Conservation (phyloP, 2,113 vertebrate species). For the Plecturocebus donacophilus region DNA sequence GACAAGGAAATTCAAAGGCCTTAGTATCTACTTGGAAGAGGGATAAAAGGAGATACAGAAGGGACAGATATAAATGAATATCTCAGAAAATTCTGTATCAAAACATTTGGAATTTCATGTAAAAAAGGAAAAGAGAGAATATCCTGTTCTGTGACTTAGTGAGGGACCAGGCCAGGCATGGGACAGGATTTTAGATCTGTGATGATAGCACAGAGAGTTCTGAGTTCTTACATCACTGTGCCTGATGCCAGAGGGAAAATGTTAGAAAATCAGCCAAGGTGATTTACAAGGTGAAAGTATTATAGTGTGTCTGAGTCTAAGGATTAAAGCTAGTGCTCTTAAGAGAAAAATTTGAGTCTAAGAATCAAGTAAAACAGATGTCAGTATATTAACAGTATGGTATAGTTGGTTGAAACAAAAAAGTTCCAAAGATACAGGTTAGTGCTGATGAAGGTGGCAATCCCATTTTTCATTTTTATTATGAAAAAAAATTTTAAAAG, state of each 20-base stretch:
- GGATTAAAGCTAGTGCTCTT: background rate
- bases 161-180: fast-evolving
- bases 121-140: background rate
- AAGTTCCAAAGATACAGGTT: background rate
- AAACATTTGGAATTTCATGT: background rate
- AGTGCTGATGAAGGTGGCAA: background rate
- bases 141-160: too few relatives aligned
- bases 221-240: background rate
- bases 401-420: background rate
- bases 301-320: background rate
- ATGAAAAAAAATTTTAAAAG: background rate
- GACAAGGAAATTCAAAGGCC: background rate
- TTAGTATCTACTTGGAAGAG: background rate
- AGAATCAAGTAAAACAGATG: background rate
- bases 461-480: background rate
- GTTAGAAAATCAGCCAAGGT: background rate
- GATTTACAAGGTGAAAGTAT: background rate
- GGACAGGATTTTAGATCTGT: background rate
- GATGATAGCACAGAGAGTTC: background rate
- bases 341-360: background rate
- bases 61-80: background rate
- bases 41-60: background rate
- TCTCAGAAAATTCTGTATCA: background rate
- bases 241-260: background rate
- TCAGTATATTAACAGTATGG: background rate